Evolutionary conservation across 2,113 vertebrate species (phyloP).

Genomic region (Cnemophilus loriae): DNA sequence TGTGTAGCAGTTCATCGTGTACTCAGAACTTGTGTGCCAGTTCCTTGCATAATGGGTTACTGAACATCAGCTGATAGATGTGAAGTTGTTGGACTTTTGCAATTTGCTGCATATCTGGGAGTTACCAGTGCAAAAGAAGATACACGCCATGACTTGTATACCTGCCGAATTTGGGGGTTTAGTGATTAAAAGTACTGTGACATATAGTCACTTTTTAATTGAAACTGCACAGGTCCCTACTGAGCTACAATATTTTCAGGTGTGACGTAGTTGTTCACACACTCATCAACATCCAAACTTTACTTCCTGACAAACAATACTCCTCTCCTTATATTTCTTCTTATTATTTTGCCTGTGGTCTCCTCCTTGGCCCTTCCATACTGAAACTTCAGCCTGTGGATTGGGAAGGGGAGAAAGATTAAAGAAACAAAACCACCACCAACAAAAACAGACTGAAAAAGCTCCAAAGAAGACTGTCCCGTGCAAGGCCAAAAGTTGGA

Average conservation of each 20-base stretch:
- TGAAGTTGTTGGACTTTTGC: neutral
- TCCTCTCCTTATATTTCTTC: neutral
- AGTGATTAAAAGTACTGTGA: neutral
- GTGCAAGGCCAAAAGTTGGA: neutral
- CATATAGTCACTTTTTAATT: neutral
- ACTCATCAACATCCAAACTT: neutral
- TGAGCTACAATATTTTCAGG: neutral
- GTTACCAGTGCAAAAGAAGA: neutral
- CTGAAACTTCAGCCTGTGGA: neutral
- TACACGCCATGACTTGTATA: neutral
- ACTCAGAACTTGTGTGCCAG: neutral
- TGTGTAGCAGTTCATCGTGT: neutral
- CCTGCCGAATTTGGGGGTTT: neutral
- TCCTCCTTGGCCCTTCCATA: neutral
- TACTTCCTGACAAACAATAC: neutral
- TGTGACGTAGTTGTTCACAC: neutral
- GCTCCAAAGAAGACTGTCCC: neutral
- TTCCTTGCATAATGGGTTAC: neutral
- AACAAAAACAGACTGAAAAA: neutral
- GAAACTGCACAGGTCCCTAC: neutral
- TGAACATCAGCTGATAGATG: neutral
- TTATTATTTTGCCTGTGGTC: neutral
- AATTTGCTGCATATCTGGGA: neutral
- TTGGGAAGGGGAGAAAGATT: accelerated
- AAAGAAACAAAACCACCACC: neutral